These are phyloP conservation scores for Phalacrocorax pelagicus DNA, from an alignment of 2,113 vertebrate genomes.

Conservation along the genomic window DNA sequence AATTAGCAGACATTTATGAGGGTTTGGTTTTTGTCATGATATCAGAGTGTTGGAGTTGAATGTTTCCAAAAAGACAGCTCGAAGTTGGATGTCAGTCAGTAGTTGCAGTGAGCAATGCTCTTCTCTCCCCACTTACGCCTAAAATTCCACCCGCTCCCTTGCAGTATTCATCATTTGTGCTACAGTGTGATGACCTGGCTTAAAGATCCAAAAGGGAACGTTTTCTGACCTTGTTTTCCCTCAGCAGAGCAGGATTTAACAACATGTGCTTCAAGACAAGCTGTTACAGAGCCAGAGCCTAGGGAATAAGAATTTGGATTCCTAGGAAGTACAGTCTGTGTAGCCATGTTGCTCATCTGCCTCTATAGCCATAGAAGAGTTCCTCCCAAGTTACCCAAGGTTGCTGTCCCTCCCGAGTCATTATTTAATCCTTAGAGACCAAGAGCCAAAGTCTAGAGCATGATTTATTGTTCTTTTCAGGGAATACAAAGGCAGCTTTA, in stretches of 20 bases:
- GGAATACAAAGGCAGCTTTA: constrained; percentile 48
- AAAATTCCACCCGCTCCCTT: neutral
- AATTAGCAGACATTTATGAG: neutral
- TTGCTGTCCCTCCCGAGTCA: neutral
- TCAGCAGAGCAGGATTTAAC: neutral
- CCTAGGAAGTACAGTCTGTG: neutral
- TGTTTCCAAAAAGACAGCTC: neutral
- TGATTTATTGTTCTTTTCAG: constrained; percentile 35
- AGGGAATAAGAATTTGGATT: neutral
- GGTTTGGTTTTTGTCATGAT: neutral
- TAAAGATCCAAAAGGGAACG: neutral
- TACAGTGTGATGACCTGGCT: neutral
- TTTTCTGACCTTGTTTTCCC: neutral
- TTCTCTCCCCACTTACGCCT: neutral
- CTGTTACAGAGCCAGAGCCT: neutral
- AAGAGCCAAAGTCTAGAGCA: neutral
- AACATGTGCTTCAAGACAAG: neutral
- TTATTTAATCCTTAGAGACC: neutral
- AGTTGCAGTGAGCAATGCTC: neutral
- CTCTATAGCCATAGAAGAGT: neutral
- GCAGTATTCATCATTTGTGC: neutral
- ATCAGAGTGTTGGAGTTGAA: neutral
- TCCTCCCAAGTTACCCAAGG: neutral
- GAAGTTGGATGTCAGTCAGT: neutral
- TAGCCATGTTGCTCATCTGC: neutral